Base-by-base conservation (phyloP, 2,113 vertebrate species). In the Calyptomena viridis region DNA sequence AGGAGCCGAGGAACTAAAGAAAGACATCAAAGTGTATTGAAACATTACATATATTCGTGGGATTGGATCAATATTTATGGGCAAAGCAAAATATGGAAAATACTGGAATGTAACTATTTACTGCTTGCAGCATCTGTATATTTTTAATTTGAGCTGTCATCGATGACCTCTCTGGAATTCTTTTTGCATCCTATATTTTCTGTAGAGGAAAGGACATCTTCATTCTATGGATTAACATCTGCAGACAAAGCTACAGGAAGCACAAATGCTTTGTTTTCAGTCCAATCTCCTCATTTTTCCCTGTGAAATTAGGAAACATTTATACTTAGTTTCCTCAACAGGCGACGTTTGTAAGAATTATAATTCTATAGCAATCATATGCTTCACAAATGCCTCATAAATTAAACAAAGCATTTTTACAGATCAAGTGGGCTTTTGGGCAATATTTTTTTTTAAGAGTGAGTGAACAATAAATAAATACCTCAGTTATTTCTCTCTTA, bases 291-390 rank as follows among this genome's bases (percentile, higher is more conserved):
- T 80, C 73, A 40, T 73, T 90, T 75, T 60, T 86, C 40, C 52
- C 56, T 14, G 11, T 84, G 72, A 94, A 90, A 89, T 58, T 53
- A 67, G 49, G 77, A 93, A 94, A 92, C 78, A 84, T 28, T 89
- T 89, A 56, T 46, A 91, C 42, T 89, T 74, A 13, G 52, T 81
- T 84, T 93, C 92, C 73, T 78, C 88, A 82, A 90, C 44, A 89
- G 66, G 94, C 84, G 66, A 25, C 39, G 23, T 82, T 77, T 85
- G 42, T 52, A 79, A 84, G 75, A 58, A 56, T 74, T 75, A 11
- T 28, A 89, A 62, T 89, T 92, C 80, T 64, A 66, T 9, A 79
- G 23, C 27, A 31, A 88, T 88, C 49, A 77, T 52, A 69, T 1
- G 3, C 72, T 84, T 93, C 68, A 59, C 52, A 95, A 93, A 90